Conservation (phyloP, 2,888 invertebrate genomes). For the Sphaerophoria taeniata region DNA sequence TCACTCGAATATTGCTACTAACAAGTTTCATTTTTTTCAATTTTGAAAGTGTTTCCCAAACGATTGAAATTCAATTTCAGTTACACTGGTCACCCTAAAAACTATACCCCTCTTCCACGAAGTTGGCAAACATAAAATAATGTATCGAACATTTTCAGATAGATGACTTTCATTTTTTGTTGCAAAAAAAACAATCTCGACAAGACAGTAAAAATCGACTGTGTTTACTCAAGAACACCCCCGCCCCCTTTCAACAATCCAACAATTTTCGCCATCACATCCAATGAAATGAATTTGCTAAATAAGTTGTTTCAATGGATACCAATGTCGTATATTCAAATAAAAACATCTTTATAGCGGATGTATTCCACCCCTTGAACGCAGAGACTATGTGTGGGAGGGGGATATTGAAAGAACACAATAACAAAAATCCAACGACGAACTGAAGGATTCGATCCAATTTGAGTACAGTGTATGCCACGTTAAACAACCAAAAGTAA, state of each 20-base stretch:
- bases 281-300: conserved; percentile 59
- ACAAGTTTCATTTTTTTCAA: too few species aligned
- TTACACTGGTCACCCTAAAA: neutral
- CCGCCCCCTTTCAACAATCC: neutral
- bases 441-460: too few species aligned
- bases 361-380: conserved; percentile 58
- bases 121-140: conserved; percentile 22
- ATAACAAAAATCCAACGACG: conserved; percentile 3
- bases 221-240: conserved; percentile 58
- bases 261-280: conserved; percentile 16
- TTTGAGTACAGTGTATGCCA: conserved; percentile 58
- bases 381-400: conserved; percentile 47
- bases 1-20: too few species aligned
- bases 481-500: conserved; percentile 68
- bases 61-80: too few species aligned
- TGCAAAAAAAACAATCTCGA: conserved; percentile 59
- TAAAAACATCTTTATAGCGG: conserved; percentile 74
- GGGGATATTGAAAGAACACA: conserved; percentile 59
- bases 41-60: too few species aligned
- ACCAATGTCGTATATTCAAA: conserved; percentile 73
- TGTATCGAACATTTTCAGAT: conserved; percentile 55
- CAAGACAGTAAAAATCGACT: conserved; percentile 19
- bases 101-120: neutral
- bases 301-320: conserved; percentile 72
- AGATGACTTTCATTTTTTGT: conserved; percentile 60